Base-by-base conservation (phyloP, 2,113 vertebrate species). In the Apaloderma vittatum region DNA sequence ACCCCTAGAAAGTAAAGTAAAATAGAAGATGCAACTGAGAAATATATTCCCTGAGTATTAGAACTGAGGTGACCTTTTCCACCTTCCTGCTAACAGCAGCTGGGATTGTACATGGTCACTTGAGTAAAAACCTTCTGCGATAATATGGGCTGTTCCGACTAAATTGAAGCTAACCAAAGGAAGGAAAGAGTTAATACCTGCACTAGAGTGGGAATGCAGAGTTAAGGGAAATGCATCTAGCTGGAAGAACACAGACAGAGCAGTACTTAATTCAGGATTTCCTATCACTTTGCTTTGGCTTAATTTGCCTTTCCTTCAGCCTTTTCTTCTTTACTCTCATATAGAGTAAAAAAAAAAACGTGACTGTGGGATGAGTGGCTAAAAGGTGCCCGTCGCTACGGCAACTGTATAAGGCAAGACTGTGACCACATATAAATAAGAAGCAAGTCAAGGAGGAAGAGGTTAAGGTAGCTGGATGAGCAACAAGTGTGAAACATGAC, bases 11-110 rank as follows among this genome's bases (percentile, higher is more conserved):
- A 30, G 19, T 62, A 43, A 59, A 40, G 27, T 12, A 37, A 79
- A 76, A 70, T 49, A 46, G 63, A 73, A 91, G 76, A 61, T 32
- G 26, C 18, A 77, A 74, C 51, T 32, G 63, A 68, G 58, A 84
- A 43, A 0, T 0, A 36, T 0, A 0, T 63, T 88, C 65, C 34
- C 9, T 1, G 1, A 0, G 14, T 57, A 77, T 76, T 65, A 86
- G 66, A 71, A 29, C 0, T 6, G 75, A 90, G 65, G 45, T 72
- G 88, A 92, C 86, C 85, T 86, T 66, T 86, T 55, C 88, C 79
- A 95, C 79, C 79, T 94, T 88, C 92, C 72, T 77, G 61, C 88
- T 75, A 81, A 61, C 45, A 93, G 79, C 91, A 86, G 94, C 90
- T 95, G 92, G 55, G 84, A 29, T 74, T 90, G 61, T 29, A 75